Evolutionary conservation across 1,140 invertebrate genomes (phyloP), one percentile per base, ranked within the genome.

Genomic region (Platorchestia sp.): DNA sequence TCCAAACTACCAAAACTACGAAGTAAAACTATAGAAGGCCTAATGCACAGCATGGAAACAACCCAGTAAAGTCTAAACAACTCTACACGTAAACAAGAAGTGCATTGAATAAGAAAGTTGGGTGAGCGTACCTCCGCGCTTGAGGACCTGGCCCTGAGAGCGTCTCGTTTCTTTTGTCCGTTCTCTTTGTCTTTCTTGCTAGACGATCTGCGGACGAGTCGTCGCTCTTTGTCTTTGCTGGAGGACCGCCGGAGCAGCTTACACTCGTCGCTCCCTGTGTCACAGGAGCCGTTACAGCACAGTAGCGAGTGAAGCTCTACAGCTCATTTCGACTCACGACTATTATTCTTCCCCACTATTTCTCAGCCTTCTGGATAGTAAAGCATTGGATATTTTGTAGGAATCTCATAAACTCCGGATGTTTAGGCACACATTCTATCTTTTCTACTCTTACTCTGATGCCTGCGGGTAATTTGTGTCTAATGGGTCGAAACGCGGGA

Each of bases 161-260:
- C 95, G 41, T 87, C 91, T 90, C 90, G 47, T 45, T 95, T 95
- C 75, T 96, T 96, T 51, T 96, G 96, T 44, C 97, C 97, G 96
- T 97, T 97, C 95, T 97, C 97, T 96, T 97, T 97, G 95, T 97
- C 96, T 53, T 97, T 97, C 95, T 98, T 97, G 95, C 98, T 98
- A 19, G 98, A 98, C 22, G 98, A 98, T 44, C 98, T 97, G 95
- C 98, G 97, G 10, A 98, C 97, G 96, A 98, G 97, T 45, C 98
- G 97, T 19, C 97, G 96, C 3, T 98, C 98, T 96, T 98, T 98
- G 96, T 98, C 98, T 96, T 98, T 97, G 41, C 98, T 98, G 40
- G 98, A 98, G 16, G 97, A 97, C 95, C 98, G 97, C 27, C 98
- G 97, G 6, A 98, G 96, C 97, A 98, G 97, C 96, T 98, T 96